Conservation (phyloP, 1,140 invertebrate genomes). For the Dendrolimus punctatus region DNA sequence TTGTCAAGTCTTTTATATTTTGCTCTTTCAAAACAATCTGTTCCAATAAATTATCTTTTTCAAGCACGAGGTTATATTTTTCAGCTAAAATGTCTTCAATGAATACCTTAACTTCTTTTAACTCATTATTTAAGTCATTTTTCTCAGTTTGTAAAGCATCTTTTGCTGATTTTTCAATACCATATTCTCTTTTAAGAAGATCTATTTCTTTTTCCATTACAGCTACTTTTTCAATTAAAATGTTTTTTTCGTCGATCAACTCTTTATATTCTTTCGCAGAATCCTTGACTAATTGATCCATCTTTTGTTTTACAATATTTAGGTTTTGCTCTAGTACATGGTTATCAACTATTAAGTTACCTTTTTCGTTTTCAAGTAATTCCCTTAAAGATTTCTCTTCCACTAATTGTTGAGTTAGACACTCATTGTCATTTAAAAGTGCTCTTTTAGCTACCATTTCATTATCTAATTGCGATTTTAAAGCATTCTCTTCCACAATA, state of each 20-base stretch:
- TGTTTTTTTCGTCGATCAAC: neutral
- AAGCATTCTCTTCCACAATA: conserved; percentile 19
- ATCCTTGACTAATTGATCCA: neutral
- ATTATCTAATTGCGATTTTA: conserved; percentile 16
- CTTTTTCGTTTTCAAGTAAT: conserved; percentile 11
- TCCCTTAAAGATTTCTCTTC: conserved; percentile 17
- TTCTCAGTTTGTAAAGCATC: no score
- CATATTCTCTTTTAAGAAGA: no score
- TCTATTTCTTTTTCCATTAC: neutral
- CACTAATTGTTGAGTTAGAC: conserved; percentile 25
- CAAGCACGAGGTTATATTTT: no score
- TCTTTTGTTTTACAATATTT: neutral
- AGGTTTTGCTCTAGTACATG: conserved; percentile 1
- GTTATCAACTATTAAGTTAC: conserved; percentile 5
- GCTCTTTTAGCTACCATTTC: conserved; percentile 9
- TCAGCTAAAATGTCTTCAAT: no score
- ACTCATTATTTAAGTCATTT: no score
- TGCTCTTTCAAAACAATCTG: neutral
- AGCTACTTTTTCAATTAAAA: neutral
- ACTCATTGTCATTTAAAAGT: conserved; percentile 25
- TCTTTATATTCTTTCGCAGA: neutral
- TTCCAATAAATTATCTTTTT: neutral
- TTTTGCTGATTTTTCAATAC: no score
- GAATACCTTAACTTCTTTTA: no score
- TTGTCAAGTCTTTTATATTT: neutral